These are phyloP conservation scores for Leptopilina drosophilae DNA, from an alignment of 2,888 invertebrate species.

Conservation along the genomic window DNA sequence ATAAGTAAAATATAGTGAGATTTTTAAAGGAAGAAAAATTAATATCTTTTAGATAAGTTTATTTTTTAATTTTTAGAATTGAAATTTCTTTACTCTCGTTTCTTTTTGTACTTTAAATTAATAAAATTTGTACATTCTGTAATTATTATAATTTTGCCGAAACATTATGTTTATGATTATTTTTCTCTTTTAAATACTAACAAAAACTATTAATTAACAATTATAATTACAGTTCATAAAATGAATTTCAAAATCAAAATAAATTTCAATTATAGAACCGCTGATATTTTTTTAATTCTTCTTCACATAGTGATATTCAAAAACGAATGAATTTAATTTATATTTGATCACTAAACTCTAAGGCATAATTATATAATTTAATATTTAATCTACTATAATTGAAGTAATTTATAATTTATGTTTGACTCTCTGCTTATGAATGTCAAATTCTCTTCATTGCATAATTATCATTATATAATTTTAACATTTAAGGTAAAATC, in stretches of 20 bases:
- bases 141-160: background rate
- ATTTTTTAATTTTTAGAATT: background rate
- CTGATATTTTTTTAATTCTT: background rate
- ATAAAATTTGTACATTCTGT: background rate
- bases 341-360: no score
- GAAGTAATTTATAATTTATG: no score
- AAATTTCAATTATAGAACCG: background rate
- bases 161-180: background rate
- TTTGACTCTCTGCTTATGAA: no score
- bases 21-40: conserved; percentile 26
- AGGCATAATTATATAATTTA: no score
- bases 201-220: background rate
- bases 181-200: background rate
- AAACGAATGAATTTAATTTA: no score
- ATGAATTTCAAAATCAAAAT: background rate
- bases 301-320: background rate
- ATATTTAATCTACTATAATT: no score
- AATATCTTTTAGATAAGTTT: background rate
- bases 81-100: conserved; percentile 13
- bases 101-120: background rate
- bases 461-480: no score
- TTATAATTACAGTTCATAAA: background rate
- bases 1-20: conserved; percentile 73
- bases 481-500: no score
- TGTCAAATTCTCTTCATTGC: no score